phyloP scores from a whole-genome alignment of 2,888 invertebrate genomes.

The Quadriops clusia region DNA sequence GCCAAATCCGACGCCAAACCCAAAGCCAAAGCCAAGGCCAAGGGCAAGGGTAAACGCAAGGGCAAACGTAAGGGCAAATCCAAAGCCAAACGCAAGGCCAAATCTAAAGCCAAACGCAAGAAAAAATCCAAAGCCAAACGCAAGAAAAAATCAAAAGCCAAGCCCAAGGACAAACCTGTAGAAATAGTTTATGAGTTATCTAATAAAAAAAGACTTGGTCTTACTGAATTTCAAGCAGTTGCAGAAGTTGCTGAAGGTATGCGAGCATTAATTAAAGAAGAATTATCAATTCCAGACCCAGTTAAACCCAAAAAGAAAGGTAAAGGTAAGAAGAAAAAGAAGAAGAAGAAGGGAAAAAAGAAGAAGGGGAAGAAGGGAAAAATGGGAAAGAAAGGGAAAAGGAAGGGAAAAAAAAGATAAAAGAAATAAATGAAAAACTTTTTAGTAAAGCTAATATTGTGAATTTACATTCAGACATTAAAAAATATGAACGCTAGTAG shows the following conservation, averaged over 20 bases:
- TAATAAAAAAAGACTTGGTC: constrained; percentile 52
- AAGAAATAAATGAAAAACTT: too few species aligned
- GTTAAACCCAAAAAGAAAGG: too few species aligned
- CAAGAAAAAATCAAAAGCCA: background rate
- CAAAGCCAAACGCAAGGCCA: constrained; percentile 1
- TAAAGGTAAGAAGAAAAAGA: too few species aligned
- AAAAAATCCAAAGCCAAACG: background rate
- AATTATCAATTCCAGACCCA: constrained; percentile 29
- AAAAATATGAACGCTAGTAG: too few species aligned
- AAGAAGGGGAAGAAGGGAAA: too few species aligned
- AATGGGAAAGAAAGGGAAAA: too few species aligned
- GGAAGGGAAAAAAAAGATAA: too few species aligned
- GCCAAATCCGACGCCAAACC: constrained; percentile 1
- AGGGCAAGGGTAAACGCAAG: background rate
- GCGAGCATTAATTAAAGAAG: constrained; percentile 45
- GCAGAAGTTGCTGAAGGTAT: constrained; percentile 54
- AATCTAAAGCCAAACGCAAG: constrained; percentile 1
- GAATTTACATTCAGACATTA: too few species aligned
- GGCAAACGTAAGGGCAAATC: background rate
- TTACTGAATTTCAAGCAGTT: constrained; percentile 51
- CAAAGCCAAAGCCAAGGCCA: constrained; percentile 2
- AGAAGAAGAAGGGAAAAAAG: too few species aligned
- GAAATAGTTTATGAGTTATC: constrained; percentile 53
- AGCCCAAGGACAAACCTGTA: constrained; percentile 38
- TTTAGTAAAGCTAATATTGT: too few species aligned